Percentiles rank a stretch among this genome's conserved stretches.
Conservation (phyloP, 2,797 vertebrate genomes). For the Malacoctenus gilli region DNA sequence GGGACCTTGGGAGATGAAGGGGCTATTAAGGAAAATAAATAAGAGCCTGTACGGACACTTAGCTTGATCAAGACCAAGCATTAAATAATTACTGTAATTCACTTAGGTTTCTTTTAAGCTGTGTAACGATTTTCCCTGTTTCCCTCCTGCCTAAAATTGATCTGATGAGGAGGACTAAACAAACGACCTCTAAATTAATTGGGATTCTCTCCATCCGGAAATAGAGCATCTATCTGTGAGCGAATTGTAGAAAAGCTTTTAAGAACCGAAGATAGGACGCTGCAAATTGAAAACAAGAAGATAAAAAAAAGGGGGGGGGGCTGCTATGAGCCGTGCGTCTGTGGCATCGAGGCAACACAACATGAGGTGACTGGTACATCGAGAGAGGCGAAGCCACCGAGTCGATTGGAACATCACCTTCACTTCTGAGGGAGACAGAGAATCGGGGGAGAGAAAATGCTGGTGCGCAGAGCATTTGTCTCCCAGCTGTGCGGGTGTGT, state of each 20-base stretch:
- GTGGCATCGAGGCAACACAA: slow-evolving; percentile 29
- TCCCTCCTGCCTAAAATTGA: slow-evolving; percentile 72
- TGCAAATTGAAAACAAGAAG: slow-evolving; percentile 4
- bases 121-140: slow-evolving; percentile 73
- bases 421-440: slow-evolving; percentile 28
- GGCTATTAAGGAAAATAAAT: slow-evolving; percentile 76
- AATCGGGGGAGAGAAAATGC: slow-evolving; percentile 14
- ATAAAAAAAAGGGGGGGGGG: slow-evolving; percentile 5
- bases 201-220: slow-evolving; percentile 62
- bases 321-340: slow-evolving; percentile 38
- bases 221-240: slow-evolving; percentile 57
- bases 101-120: slow-evolving; percentile 78
- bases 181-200: slow-evolving; percentile 79
- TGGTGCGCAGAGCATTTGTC: slow-evolving; percentile 27
- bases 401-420: slow-evolving; percentile 59
- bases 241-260: slow-evolving; percentile 58
- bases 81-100: slow-evolving; percentile 82
- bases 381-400: slow-evolving; percentile 36
- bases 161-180: slow-evolving; percentile 73
- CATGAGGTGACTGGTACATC: slow-evolving; percentile 51
- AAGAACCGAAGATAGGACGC: slow-evolving; percentile 45
- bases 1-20: slow-evolving; percentile 69
- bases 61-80: slow-evolving; percentile 78
- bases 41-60: slow-evolving; percentile 71
- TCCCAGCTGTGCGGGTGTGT: slow-evolving; percentile 16